Percentiles rank a stretch among this genome's conserved stretches.
These are phyloP conservation scores for Harpagifer antarcticus DNA, from an alignment of 2,797 vertebrate genomes.

Conservation along the genomic window DNA sequence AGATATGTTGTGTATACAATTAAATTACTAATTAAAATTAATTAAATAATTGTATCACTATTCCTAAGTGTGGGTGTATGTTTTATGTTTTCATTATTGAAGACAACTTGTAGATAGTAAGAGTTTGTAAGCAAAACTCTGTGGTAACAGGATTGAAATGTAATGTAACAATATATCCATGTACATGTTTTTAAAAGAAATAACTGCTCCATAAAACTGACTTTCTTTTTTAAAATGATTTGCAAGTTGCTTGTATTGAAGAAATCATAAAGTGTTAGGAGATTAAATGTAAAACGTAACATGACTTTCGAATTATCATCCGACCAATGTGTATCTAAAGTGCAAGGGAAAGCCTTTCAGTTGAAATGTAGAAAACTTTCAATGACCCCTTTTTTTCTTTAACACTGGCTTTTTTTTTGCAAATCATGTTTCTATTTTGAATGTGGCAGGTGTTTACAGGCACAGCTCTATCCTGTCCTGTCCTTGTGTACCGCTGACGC, in stretches of 20 bases:
- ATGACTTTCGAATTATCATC: neutral
- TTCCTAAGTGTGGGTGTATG: neutral
- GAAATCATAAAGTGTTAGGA: neutral
- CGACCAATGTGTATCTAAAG: neutral
- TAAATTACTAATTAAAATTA: no score
- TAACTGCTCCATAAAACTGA: no score
- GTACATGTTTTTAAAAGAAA: no score
- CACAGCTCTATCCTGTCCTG: conserved; percentile 37
- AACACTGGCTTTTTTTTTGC: neutral
- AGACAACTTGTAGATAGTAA: neutral
- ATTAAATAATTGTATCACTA: neutral
- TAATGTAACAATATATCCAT: no score
- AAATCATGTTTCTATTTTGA: conserved; percentile 29
- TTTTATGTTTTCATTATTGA: neutral
- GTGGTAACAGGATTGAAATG: neutral
- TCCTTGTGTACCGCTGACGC: conserved; percentile 62
- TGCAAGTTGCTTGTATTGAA: neutral
- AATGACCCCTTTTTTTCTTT: conserved; percentile 14
- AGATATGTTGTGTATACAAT: no score
- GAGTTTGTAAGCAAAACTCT: neutral
- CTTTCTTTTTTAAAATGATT: neutral
- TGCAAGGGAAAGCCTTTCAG: neutral
- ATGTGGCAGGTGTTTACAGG: conserved; percentile 69
- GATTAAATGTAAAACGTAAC: neutral
- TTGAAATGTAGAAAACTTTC: neutral